A percentile compares a stretch with the other conserved stretches of the same genome.
phyloP scores from a whole-genome alignment of 2,888 invertebrate species.

The Phyllotreta cruciferae region DNA sequence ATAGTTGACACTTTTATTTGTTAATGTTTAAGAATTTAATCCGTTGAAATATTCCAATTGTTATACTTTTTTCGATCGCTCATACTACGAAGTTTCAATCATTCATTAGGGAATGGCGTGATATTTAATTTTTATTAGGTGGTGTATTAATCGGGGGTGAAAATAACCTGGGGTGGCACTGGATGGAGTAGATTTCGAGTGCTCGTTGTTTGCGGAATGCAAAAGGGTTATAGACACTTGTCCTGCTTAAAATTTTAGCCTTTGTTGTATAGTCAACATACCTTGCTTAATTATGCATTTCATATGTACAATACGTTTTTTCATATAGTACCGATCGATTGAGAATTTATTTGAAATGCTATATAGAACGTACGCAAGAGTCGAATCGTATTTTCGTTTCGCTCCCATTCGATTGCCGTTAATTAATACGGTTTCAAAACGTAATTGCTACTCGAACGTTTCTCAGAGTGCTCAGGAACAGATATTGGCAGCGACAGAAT shows the following conservation, averaged over 20 bases:
- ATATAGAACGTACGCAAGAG: no score
- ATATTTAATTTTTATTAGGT: conserved; percentile 36
- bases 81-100: conserved; percentile 12
- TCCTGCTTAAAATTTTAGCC: conserved; percentile 6
- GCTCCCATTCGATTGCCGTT: conserved; percentile 1
- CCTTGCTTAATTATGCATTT: no score
- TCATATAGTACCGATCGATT: no score
- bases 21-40: no score
- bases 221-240: conserved; percentile 21
- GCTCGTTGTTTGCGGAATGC: conserved; percentile 17
- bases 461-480: conserved; percentile 22
- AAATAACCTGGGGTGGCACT: conserved; percentile 10
- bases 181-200: conserved; percentile 15
- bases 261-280: background rate
- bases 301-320: no score
- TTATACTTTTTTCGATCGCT: background rate
- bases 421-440: conserved; percentile 25
- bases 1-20: no score
- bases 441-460: conserved; percentile 24
- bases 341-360: no score
- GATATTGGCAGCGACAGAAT: conserved; percentile 29
- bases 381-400: no score
- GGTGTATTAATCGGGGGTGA: conserved; percentile 17
- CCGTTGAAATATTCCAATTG: no score
- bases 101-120: conserved; percentile 24